Evolutionary conservation across 37 sponge, comb jelly and placozoan genomes (phyloP), one percentile per base, ranked within the genome.

Genomic region (Eunapius fragilis): DNA sequence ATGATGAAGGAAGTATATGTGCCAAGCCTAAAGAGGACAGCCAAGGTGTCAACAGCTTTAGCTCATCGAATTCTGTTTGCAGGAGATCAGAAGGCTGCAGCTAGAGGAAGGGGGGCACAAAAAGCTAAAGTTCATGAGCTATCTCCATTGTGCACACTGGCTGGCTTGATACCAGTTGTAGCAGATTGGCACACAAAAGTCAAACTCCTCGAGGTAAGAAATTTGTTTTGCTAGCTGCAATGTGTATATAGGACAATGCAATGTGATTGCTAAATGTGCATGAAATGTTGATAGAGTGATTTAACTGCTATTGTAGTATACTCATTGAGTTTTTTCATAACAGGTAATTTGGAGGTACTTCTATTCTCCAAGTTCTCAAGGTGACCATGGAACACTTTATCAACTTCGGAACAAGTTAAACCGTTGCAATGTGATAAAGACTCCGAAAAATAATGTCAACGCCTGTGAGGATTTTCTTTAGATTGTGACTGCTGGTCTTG

Each of bases 261-360:
- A 22, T 31, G 23, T 31, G 32, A 75, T 75, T 75, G 28, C 71
- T 30, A 71, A 28, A 30, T 25, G 28, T 71, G 71, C 28, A 28
- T 71, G 71, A 13, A 25, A 25, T 32, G 37, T 5, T 76, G 35
- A 33, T 76, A 76, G 37, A 76, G 37, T 32, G 71, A 79, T 79
- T 25, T 32, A 31, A 37, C 19, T 69, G 68, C 32, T 48, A 68
- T 81, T 69, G 31, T 81, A 19, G 31, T 33, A 14, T 81, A 69
- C 68, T 58, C n/a, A 25, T 45, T 45, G 47, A 45, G 47, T 45
- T 35, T 50, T 47, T 49, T 26, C 25, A 25, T 50, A 37, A 47
- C 80, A 78, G 79, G 67, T 86, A 23, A 86, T 86, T 28, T 85
- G 85, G 85, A 85, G 76, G 36, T 76, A 86, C 31, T 86, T 70